A percentile compares a stretch with the other conserved stretches of the same genome.
Conservation (phyloP, 2,888 invertebrate species). For the Sycophila texana region DNA sequence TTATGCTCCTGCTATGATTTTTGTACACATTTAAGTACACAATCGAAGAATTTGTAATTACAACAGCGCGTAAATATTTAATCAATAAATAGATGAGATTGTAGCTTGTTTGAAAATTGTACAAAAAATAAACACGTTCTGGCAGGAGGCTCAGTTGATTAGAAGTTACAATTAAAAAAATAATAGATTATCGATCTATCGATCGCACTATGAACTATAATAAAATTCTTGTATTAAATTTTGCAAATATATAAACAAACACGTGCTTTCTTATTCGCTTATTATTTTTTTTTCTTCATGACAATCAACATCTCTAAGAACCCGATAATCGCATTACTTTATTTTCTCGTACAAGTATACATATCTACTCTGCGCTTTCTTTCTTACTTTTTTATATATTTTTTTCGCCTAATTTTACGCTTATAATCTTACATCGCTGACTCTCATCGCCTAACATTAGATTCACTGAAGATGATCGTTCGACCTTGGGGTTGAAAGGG, state of each 20-base stretch:
- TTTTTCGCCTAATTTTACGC: constrained; percentile 49
- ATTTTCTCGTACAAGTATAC: constrained; percentile 45
- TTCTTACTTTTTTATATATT: constrained; percentile 19
- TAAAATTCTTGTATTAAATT: constrained; percentile 48
- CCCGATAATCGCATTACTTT: constrained; percentile 46
- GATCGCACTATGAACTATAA: constrained; percentile 40
- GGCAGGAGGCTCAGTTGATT: constrained; percentile 46
- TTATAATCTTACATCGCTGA: constrained; percentile 58
- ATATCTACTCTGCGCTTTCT: constrained; percentile 57
- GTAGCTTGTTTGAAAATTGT: constrained; percentile 31
- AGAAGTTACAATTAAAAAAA: constrained; percentile 45
- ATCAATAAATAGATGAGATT: constrained; percentile 46
- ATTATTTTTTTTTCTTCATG: constrained; percentile 29
- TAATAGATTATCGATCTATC: constrained; percentile 45
- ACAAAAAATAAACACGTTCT: constrained; percentile 42
- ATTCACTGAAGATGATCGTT: constrained; percentile 64
- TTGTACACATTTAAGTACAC: constrained; percentile 43
- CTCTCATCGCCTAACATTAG: constrained; percentile 65
- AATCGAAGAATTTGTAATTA: constrained; percentile 37
- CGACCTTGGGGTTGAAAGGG: constrained; percentile 57
- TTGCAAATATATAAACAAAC: constrained; percentile 51
- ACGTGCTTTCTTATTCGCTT: constrained; percentile 55
- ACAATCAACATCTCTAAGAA: constrained; percentile 52
- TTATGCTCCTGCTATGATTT: constrained; percentile 39
- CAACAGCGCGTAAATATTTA: constrained; percentile 51